phyloP scores from a whole-genome alignment of 1,140 invertebrate genomes.

The Dreissena polymorpha region DNA sequence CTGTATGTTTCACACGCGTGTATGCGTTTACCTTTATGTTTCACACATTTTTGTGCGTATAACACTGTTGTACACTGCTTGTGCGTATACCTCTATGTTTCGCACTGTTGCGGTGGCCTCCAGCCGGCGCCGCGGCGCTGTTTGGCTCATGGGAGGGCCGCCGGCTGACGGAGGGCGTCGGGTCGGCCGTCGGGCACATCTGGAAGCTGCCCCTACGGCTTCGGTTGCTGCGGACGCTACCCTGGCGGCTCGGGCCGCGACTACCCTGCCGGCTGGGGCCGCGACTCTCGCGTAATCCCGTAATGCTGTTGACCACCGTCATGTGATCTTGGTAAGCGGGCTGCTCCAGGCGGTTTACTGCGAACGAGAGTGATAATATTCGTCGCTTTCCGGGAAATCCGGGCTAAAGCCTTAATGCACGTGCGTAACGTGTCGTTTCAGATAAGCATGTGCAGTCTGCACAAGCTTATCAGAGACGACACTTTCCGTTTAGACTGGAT shows the following conservation, averaged over 20 bases:
- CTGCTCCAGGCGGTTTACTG: constrained; percentile 48
- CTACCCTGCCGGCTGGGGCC: constrained; percentile 25
- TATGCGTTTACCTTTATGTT: too few relatives aligned
- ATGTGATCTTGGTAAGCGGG: constrained; percentile 48
- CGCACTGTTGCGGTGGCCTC: neutral
- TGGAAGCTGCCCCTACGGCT: constrained; percentile 30
- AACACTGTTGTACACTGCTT: too few relatives aligned
- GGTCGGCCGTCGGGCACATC: constrained; percentile 12
- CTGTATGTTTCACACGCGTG: too few relatives aligned
- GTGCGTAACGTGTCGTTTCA: too few relatives aligned
- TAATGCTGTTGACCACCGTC: constrained; percentile 45
- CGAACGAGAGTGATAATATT: neutral
- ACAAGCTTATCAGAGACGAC: too few relatives aligned
- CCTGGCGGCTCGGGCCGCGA: constrained; percentile 22
- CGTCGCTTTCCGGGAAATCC: too few relatives aligned
- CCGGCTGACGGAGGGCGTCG: constrained; percentile 41
- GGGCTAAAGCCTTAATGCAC: too few relatives aligned
- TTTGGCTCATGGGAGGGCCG: constrained; percentile 33
- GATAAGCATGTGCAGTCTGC: too few relatives aligned
- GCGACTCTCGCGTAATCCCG: constrained; percentile 29
- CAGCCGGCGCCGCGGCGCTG: neutral
- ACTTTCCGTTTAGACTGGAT: too few relatives aligned
- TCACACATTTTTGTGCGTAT: too few relatives aligned
- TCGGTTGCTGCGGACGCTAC: constrained; percentile 20
- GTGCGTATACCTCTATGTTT: too few relatives aligned